These are phyloP conservation scores for Ascidia mentula DNA, from an alignment of 23 tunicate species.

Conservation along the genomic window DNA sequence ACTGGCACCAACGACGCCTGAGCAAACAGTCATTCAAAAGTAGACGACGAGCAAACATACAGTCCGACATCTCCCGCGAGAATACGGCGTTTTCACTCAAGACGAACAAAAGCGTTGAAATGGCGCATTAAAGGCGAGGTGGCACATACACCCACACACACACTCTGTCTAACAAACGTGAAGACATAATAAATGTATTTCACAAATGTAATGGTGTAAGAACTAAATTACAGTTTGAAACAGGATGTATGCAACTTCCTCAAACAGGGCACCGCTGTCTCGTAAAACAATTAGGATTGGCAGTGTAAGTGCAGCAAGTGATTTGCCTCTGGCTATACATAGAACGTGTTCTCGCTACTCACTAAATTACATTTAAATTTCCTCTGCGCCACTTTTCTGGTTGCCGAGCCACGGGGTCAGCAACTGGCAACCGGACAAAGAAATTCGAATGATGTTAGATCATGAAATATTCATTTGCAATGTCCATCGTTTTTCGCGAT, in stretches of 20 bases:
- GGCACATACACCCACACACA: neutral
- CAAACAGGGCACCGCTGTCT: no score
- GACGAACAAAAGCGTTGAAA: no score
- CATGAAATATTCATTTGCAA: conserved; percentile 4
- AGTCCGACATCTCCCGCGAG: neutral
- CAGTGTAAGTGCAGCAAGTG: no score
- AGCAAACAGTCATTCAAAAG: neutral
- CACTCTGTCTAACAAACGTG: neutral
- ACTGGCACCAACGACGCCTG: neutral
- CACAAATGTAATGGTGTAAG: no score
- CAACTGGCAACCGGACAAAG: conserved; percentile 1
- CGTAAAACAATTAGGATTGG: no score
- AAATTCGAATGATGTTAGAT: neutral
- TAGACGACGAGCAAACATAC: neutral
- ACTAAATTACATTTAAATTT: neutral
- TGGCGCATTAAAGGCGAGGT: neutral
- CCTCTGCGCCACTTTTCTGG: neutral
- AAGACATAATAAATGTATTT: no score
- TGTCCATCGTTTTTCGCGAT: neutral
- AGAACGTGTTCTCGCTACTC: neutral
- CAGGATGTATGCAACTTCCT: no score
- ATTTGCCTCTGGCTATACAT: no score
- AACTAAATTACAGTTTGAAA: no score
- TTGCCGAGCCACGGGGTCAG: neutral
- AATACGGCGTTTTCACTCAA: neutral